Evolutionary conservation across 2,113 vertebrate genomes (phyloP).

Genomic region (Mugil cephalus): DNA sequence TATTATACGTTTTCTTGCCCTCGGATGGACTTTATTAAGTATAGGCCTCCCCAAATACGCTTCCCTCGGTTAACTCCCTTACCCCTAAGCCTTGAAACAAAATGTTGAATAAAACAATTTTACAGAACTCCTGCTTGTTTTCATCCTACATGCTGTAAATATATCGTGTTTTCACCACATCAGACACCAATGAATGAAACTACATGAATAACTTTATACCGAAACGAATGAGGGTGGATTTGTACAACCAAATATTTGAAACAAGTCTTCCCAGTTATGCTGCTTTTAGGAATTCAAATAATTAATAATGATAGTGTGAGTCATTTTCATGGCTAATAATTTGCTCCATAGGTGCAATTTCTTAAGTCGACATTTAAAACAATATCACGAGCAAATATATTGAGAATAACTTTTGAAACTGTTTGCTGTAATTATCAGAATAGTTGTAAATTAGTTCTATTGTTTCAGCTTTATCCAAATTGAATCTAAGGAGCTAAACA

Average conservation of each 20-base stretch:
- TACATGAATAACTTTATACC: not conserved
- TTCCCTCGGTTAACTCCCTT: conserved; percentile 57
- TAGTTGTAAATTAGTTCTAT: not conserved
- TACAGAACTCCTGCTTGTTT: conserved; percentile 69
- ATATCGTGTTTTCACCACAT: not conserved
- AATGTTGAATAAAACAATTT: conserved; percentile 85
- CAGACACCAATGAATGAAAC: not conserved
- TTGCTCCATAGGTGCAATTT: too few relatives aligned
- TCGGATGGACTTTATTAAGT: conserved; percentile 70
- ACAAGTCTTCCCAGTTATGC: too few relatives aligned
- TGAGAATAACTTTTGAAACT: too few relatives aligned
- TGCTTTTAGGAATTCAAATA: too few relatives aligned
- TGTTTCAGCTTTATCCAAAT: not conserved
- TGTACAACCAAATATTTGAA: not conserved
- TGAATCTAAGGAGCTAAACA: not conserved
- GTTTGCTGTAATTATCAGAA: not conserved
- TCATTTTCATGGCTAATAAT: too few relatives aligned
- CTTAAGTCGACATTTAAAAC: too few relatives aligned
- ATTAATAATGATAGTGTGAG: too few relatives aligned
- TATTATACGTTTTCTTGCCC: conserved; percentile 70
- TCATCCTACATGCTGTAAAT: conserved; percentile 29
- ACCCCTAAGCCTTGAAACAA: conserved; percentile 73
- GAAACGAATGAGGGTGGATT: too few relatives aligned
- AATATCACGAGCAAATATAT: too few relatives aligned
- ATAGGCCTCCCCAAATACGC: conserved; percentile 62